Conservation (phyloP, 2,113 vertebrate species). For the Ageneiosus marmoratus region DNA sequence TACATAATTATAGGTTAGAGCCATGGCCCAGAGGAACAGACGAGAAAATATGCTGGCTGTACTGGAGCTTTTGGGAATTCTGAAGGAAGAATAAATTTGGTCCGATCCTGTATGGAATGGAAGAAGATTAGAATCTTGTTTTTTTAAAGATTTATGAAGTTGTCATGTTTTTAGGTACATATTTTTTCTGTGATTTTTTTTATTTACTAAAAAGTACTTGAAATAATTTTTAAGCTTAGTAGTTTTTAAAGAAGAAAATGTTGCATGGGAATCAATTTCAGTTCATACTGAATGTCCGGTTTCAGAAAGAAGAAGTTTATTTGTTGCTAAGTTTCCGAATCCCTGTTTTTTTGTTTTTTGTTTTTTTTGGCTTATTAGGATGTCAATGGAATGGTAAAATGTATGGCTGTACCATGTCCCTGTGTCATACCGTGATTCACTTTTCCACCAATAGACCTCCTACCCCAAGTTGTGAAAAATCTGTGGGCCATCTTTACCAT, state of each 20-base stretch:
- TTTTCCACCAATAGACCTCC: background rate
- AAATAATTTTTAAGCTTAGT: background rate
- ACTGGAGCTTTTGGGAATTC: background rate
- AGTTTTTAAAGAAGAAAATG: background rate
- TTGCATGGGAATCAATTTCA: background rate
- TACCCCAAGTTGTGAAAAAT: background rate
- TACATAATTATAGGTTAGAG: background rate
- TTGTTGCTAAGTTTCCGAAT: background rate
- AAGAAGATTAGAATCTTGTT: no score
- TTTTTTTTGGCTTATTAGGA: background rate
- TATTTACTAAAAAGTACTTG: no score
- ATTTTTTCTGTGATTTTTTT: background rate
- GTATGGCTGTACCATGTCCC: background rate
- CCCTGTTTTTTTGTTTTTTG: no score
- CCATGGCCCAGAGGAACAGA: background rate
- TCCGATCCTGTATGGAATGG: no score
- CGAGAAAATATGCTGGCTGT: background rate
- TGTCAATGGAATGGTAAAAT: background rate
- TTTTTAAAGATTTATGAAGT: no score
- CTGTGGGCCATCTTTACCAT: background rate
- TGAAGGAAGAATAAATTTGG: background rate
- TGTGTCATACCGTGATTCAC: background rate
- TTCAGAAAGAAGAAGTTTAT: background rate
- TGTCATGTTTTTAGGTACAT: no score
- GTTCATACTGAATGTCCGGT: background rate